Conservation (phyloP, 2,797 vertebrate genomes). For the Chrosomus eos region DNA sequence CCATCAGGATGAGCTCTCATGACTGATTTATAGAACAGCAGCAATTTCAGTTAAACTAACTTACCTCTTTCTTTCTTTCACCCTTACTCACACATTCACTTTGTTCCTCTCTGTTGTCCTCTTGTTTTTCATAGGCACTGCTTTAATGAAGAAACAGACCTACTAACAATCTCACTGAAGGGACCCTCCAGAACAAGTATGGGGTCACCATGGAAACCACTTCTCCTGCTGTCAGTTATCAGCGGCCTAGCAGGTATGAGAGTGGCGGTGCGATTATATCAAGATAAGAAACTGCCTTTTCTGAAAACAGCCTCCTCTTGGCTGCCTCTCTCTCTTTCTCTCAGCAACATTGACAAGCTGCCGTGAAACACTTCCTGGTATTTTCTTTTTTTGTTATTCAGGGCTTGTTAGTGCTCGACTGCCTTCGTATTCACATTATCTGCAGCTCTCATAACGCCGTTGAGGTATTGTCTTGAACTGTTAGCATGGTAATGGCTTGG, state of each 20-base stretch:
- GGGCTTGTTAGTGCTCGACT: conserved; percentile 26
- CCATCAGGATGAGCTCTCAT: background rate
- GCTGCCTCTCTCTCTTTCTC: conserved; percentile 11
- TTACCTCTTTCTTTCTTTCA: background rate
- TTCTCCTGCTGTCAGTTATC: conserved; percentile 88
- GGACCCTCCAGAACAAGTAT: conserved; percentile 84
- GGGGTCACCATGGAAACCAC: conserved; percentile 92
- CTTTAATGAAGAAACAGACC: conserved; percentile 89
- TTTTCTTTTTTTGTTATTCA: background rate
- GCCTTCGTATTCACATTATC: background rate
- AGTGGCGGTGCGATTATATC: conserved; percentile 49
- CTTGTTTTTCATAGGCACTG: conserved; percentile 78
- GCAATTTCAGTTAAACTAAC: background rate
- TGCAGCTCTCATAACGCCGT: background rate
- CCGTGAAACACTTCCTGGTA: background rate
- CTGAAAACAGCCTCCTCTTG: conserved; percentile 23
- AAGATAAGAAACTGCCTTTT: conserved; percentile 40
- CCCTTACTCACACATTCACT: conserved; percentile 26
- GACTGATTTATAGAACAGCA: background rate
- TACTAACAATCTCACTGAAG: conserved; percentile 77
- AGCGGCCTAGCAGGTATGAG: conserved; percentile 91
- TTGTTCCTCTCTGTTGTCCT: conserved; percentile 60
- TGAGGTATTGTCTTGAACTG: conserved; percentile 22
- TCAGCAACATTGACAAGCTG: background rate
- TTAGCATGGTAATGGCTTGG: conserved; percentile 40